Evolutionary conservation across 2,797 vertebrate species (phyloP).

Genomic region (Hippopotamyrus pictus): DNA sequence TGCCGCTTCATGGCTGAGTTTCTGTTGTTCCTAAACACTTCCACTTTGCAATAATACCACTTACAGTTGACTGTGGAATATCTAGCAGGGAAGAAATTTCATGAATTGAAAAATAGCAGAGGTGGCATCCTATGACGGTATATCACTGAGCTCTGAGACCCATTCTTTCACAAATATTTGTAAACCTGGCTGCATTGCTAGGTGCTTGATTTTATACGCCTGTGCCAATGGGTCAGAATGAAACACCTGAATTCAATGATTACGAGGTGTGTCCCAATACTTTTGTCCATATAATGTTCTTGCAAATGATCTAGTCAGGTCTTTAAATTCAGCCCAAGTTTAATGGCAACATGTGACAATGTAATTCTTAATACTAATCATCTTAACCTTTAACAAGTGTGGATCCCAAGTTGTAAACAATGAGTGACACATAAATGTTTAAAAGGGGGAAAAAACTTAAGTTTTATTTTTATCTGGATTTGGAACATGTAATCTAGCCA

Average conservation of each 20-base stretch:
- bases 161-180: not conserved
- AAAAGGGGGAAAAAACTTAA: not conserved
- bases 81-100: not conserved
- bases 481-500: slow-evolving; percentile 35
- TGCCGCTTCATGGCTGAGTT: not conserved
- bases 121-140: not conserved
- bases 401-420: not conserved
- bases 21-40: not conserved
- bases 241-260: not conserved
- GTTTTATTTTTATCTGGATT: slow-evolving; percentile 38
- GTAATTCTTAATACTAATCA: not conserved
- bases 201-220: not conserved
- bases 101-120: not conserved
- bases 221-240: not conserved
- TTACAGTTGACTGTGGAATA: not conserved
- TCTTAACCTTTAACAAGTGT: not conserved
- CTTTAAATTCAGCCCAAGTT: not conserved
- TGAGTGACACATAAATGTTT: slow-evolving; percentile 21
- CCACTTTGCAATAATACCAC: not conserved
- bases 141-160: not conserved
- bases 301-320: not conserved
- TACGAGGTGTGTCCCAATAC: not conserved
- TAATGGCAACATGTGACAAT: not conserved
- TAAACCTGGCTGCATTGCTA: not conserved
- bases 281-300: not conserved